Evolutionary conservation across 2,888 invertebrate genomes (phyloP).

Genomic region (Pyrocoelia pectoralis): DNA sequence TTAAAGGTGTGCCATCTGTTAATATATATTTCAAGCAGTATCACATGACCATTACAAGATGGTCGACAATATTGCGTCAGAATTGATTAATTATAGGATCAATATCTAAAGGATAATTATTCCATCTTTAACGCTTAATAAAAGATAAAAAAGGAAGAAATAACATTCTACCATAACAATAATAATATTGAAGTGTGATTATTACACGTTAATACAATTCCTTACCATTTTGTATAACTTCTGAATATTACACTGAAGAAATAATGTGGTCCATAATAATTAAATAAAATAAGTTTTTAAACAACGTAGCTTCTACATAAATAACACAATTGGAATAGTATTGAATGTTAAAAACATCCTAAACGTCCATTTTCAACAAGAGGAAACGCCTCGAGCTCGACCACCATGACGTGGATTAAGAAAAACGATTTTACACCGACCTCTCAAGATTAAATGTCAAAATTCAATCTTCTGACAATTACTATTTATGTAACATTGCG

Average conservation of each 20-base stretch:
- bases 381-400: conserved; percentile 43
- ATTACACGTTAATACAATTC: conserved; percentile 14
- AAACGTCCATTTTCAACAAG: conserved; percentile 21
- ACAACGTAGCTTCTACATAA: conserved; percentile 4
- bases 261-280: conserved; percentile 13
- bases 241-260: conserved; percentile 20
- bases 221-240: conserved; percentile 33
- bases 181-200: conserved; percentile 13
- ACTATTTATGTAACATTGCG: conserved; percentile 32
- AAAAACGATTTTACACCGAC: conserved; percentile 29
- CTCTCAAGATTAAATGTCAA: conserved; percentile 35
- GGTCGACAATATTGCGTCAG: background rate
- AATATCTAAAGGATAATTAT: too few relatives aligned
- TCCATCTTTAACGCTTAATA: too few relatives aligned
- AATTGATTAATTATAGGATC: background rate
- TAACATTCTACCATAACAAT: background rate
- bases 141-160: too few relatives aligned
- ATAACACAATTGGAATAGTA: conserved; percentile 18
- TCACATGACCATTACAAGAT: conserved; percentile 14
- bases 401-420: conserved; percentile 35
- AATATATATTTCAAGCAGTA: conserved; percentile 16
- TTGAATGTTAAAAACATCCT: conserved; percentile 17
- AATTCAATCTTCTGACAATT: conserved; percentile 40
- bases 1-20: conserved; percentile 2
- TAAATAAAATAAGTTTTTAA: conserved; percentile 12